These are phyloP conservation scores for Cynopterus sphinx DNA, from an alignment of 2,797 vertebrate genomes.

Conservation along the genomic window DNA sequence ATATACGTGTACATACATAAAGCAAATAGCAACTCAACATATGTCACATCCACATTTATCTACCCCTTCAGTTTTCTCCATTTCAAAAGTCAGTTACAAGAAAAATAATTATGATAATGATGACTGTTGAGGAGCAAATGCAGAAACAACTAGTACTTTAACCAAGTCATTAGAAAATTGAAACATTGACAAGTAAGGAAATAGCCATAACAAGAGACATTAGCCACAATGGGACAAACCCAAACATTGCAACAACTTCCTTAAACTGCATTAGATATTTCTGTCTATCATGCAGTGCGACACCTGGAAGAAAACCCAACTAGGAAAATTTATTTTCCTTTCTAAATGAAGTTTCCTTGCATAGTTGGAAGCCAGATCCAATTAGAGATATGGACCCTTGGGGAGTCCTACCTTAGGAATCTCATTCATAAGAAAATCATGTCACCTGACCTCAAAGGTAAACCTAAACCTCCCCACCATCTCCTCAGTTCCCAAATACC, in stretches of 20 bases:
- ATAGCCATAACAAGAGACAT: neutral
- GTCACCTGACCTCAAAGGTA: neutral
- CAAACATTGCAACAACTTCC: neutral
- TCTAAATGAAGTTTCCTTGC: constrained; percentile 32
- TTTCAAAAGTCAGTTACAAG: constrained; percentile 32
- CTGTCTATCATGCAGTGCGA: neutral
- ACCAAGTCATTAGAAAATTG: neutral
- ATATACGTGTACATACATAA: neutral
- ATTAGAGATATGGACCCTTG: neutral
- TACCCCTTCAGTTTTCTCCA: neutral
- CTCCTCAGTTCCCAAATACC: constrained; percentile 42
- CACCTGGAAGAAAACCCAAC: constrained; percentile 38
- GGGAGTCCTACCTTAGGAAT: constrained; percentile 6
- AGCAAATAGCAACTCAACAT: neutral
- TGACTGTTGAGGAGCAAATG: neutral
- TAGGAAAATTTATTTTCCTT: constrained; percentile 36
- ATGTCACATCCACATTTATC: neutral
- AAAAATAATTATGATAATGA: neutral
- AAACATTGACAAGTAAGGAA: constrained; percentile 27
- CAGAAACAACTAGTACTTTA: neutral
- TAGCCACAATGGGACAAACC: neutral
- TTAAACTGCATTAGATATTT: constrained; percentile 38
- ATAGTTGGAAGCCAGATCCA: constrained; percentile 19
- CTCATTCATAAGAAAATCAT: constrained; percentile 40
- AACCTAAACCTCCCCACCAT: neutral